Percentiles rank a stretch among this genome's conserved stretches.
phyloP scores from a whole-genome alignment of 2,113 vertebrate species.

The Spermophilus dauricus region DNA sequence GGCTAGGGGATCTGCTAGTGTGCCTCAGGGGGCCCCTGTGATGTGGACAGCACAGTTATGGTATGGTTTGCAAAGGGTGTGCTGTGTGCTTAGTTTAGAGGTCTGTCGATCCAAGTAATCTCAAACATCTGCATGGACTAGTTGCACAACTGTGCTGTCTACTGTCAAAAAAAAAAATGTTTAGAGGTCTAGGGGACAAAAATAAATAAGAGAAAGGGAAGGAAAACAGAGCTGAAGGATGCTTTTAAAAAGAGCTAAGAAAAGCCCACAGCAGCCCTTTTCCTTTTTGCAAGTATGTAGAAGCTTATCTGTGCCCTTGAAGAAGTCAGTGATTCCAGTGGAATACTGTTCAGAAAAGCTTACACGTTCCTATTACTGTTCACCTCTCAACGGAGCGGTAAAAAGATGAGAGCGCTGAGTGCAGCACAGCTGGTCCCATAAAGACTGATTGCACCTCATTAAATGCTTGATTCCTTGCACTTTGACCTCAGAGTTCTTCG shows the following conservation, averaged over 20 bases:
- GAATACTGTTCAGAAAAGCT: conserved; percentile 36
- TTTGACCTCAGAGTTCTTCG: conserved; percentile 54
- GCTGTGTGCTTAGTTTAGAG: neutral
- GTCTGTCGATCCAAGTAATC: neutral
- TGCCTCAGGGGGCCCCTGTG: accelerated
- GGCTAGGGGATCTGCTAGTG: no score
- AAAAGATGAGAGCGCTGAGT: conserved; percentile 78
- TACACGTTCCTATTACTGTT: conserved; percentile 76
- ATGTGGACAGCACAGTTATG: neutral
- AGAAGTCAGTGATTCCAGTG: conserved; percentile 64
- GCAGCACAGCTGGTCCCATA: conserved; percentile 79
- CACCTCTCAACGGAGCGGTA: conserved; percentile 73
- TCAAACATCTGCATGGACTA: conserved; percentile 37
- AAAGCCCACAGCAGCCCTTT: neutral
- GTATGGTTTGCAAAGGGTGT: neutral
- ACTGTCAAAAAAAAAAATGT: neutral
- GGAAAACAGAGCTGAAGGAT: neutral
- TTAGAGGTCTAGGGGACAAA: neutral
- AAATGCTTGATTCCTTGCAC: conserved; percentile 74
- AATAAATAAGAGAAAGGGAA: neutral
- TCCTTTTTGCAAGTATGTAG: conserved; percentile 66
- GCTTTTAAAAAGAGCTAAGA: neutral
- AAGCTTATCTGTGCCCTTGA: conserved; percentile 39
- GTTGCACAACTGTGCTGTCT: neutral
- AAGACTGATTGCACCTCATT: conserved; percentile 84